Evolutionary conservation across 64 coral and sea anemone genomes (phyloP).

Genomic region (Hydrozoanthus tunicans): DNA sequence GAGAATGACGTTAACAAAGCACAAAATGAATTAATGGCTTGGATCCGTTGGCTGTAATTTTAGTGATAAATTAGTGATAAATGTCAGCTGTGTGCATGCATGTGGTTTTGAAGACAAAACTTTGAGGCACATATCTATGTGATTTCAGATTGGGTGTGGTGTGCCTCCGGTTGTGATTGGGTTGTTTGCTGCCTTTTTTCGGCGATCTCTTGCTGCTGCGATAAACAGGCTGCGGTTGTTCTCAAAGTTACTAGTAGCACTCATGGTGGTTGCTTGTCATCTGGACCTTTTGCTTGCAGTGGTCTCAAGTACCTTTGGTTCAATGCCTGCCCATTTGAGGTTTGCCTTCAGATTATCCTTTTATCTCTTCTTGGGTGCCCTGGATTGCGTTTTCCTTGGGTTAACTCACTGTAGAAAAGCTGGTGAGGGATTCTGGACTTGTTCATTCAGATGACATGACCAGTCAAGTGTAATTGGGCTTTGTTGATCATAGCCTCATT

Average conservation of each 20-base stretch:
- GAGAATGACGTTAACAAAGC: no score
- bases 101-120: slow-evolving; percentile 24
- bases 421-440: neutral
- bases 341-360: slow-evolving; percentile 29
- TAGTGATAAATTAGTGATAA: neutral
- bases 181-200: slow-evolving; percentile 13
- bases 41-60: no score
- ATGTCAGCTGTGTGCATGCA: neutral
- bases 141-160: no score
- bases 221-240: neutral
- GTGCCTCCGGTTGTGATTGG: no score
- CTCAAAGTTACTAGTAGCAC: slow-evolving; percentile 28
- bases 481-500: slow-evolving; percentile 23
- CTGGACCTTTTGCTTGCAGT: slow-evolving; percentile 18
- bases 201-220: neutral
- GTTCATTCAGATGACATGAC: slow-evolving; percentile 21
- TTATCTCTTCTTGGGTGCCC: slow-evolving; percentile 18
- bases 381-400: neutral
- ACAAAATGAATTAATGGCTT: no score
- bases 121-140: neutral
- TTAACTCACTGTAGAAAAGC: slow-evolving; percentile 12
- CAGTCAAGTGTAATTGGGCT: slow-evolving; percentile 37
- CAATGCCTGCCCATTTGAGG: slow-evolving; percentile 43
- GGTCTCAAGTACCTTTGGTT: slow-evolving; percentile 13
- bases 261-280: slow-evolving; percentile 1